These are phyloP conservation scores for Gnathonemus echidnorhynchus DNA, from an alignment of 2,113 vertebrate species.

Conservation along the genomic window DNA sequence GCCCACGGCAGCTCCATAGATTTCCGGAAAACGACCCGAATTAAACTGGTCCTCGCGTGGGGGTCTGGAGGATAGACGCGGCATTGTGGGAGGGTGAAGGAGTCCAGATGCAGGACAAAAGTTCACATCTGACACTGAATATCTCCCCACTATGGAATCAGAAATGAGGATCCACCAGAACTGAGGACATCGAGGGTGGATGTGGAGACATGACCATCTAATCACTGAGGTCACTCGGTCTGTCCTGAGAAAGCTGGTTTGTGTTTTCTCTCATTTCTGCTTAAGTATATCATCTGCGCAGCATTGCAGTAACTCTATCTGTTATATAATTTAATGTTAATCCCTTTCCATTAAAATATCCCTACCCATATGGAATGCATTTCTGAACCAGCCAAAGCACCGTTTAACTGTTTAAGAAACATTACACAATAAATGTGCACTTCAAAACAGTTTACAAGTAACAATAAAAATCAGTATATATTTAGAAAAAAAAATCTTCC, in stretches of 20 bases:
- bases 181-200: neutral
- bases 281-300: neutral
- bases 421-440: neutral
- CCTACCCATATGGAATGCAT: neutral
- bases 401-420: neutral
- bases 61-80: neutral
- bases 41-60: neutral
- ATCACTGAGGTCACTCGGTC: neutral
- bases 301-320: neutral
- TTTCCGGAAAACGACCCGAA: neutral
- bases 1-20: neutral
- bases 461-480: neutral
- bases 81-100: neutral
- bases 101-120: slow-evolving; percentile 12
- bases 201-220: neutral
- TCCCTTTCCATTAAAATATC: neutral
- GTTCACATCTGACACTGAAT: slow-evolving; percentile 15
- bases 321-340: neutral
- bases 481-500: neutral
- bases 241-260: neutral
- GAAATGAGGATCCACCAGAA: neutral
- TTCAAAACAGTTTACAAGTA: neutral
- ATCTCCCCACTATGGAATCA: neutral
- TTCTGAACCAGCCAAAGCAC: neutral
- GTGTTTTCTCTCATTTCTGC: neutral